Percentiles rank a stretch among this genome's conserved stretches.
Evolutionary conservation across 1,140 invertebrate genomes (phyloP).

Genomic region (Anastrepha obliqua): DNA sequence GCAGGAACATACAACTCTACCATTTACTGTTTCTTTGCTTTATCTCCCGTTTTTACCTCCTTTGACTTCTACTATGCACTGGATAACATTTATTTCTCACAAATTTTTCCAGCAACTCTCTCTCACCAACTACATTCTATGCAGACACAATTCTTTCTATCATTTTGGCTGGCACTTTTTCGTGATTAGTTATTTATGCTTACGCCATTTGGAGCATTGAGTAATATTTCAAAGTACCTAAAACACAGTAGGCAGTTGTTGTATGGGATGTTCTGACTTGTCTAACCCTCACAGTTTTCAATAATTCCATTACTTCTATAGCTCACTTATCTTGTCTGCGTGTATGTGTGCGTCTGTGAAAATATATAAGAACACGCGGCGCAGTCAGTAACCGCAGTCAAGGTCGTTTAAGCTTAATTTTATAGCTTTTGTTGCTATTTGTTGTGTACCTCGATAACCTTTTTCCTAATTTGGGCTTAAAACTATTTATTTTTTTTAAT

Average conservation of each 20-base stretch:
- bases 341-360: not conserved
- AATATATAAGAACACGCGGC: not conserved
- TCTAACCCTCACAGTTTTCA: not conserved
- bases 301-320: not conserved
- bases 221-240: not conserved
- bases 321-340: not conserved
- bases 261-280: too few species aligned
- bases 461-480: not conserved
- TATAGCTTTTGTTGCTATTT: not conserved
- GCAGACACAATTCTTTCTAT: not conserved
- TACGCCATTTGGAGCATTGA: not conserved
- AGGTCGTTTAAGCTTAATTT: not conserved
- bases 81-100: not conserved
- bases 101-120: not conserved
- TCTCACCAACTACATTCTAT: not conserved
- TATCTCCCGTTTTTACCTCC: not conserved
- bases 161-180: not conserved
- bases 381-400: conserved; percentile 37
- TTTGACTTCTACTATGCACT: not conserved
- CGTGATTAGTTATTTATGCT: conserved; percentile 21
- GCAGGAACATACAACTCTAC: not conserved
- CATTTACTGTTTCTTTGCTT: not conserved
- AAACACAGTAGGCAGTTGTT: not conserved
- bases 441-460: not conserved
- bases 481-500: conserved; percentile 9